Evolutionary conservation across 2,888 invertebrate species (phyloP), one percentile per base, ranked within the genome.

Genomic region (Erebia palarica): DNA sequence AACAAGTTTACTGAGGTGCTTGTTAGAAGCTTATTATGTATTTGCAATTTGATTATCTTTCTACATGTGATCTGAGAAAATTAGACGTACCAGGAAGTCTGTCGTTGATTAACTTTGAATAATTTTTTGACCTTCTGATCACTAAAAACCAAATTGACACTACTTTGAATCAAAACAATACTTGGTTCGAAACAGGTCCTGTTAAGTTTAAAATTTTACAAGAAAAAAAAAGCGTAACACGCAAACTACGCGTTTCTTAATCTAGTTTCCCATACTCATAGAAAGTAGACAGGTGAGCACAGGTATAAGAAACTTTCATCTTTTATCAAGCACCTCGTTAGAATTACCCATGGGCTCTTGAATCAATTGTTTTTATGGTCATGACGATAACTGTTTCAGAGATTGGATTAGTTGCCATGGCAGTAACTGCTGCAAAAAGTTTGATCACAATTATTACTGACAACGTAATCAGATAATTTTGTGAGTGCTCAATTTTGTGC

Each of bases 301-400:
- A 53, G 3, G 0, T 53, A 16, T 53, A n/a, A 53, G 0, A 49
- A 49, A 49, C 49, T 49, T 13, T 14, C 5, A 53, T 53, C 16
- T 18, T 18, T 55, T 16, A 18, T 18, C 16, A 55, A 55, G 55
- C 55, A 10, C 16, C 18, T 55, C 10, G 3, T 55, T 16, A 55
- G 18, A 55, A 55, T 55, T 18, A 18, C 10, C 55, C 55, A 55
- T 55, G 18, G 10, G 16, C 55, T 55, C 55, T 55, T 3, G 55
- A 18, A 16, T 18, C 55, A 55, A 55, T 55, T 55, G 55, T 55
- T 55, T 53, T 85, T 85, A 81, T 81, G 79, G 77, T 81, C 79
- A 77, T 81, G 76, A 77, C 80, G 79, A 82, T 81, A 79, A 80
- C 80, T 77, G 80, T 78, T 81, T 75, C 79, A 75, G 72, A 77